phyloP scores from a whole-genome alignment of 2,888 invertebrate species.

The Nomada ferruginata region DNA sequence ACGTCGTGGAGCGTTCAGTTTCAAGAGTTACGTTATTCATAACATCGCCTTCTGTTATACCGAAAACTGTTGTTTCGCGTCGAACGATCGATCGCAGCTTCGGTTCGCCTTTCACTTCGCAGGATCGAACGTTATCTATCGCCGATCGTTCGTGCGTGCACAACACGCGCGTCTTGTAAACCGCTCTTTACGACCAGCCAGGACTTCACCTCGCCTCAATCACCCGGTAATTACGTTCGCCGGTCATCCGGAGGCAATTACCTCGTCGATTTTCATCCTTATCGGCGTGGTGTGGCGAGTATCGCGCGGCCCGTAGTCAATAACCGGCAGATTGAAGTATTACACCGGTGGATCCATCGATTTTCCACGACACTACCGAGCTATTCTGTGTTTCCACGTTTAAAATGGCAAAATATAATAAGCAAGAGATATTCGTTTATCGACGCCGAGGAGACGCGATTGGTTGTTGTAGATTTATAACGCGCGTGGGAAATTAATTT shows the following conservation, averaged over 20 bases:
- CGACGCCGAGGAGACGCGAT: too few species aligned
- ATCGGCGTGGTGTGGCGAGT: conserved; percentile 56
- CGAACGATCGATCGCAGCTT: conserved; percentile 33
- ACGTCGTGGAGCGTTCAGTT: conserved; percentile 8
- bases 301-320: conserved; percentile 58
- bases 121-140: conserved; percentile 57
- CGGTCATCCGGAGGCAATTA: conserved; percentile 77
- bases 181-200: conserved; percentile 77
- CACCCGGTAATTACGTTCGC: conserved; percentile 75
- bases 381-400: too few species aligned
- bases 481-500: background rate
- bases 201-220: conserved; percentile 71
- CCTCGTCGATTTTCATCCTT: conserved; percentile 71
- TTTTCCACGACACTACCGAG: conserved; percentile 18
- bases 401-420: too few species aligned
- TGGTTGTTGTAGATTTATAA: background rate
- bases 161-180: conserved; percentile 71
- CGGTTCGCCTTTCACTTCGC: background rate
- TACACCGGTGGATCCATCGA: conserved; percentile 45
- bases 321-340: conserved; percentile 56
- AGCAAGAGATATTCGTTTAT: too few species aligned
- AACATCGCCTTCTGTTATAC: background rate
- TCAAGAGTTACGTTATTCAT: background rate
- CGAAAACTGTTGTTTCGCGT: conserved; percentile 24
- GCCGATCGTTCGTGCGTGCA: conserved; percentile 64